Evolutionary conservation across 1,140 invertebrate species (phyloP), one percentile per base, ranked within the genome.

Genomic region (Tenebrio molitor): DNA sequence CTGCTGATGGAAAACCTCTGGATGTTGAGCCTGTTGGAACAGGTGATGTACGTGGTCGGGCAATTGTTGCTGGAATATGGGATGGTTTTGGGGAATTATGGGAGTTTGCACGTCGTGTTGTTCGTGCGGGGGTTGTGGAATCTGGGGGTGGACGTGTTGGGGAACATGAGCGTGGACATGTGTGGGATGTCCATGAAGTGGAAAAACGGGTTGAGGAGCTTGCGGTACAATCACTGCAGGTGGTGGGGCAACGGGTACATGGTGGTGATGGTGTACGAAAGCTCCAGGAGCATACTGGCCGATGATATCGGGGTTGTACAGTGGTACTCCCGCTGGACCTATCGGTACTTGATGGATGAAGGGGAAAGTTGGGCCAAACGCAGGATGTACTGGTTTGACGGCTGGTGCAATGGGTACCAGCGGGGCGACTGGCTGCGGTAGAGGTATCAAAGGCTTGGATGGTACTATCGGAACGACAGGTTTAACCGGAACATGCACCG

Each of bases 101-200:
- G 68, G 69, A 23, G 41, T 34, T 53, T 65, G 65, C 5, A 69
- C 44, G 25, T 50, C 41, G 12, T 42, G 41, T 17, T 68, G 41
- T 23, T 50, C 63, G 8, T 72, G 39, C 12, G 74, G 74, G n/a
- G 69, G 25, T 12, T 72, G 16, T n/a, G 41, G 29, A 58, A 68
- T n/a, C 7, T 41, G 64, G 10, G 66, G 68, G 29, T 69, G 16
- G 6, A 29, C 25, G 25, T 29, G 8, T 29, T 29, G 23, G 19
- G 44, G 44, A 29, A 50, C 0, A 15, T 50, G 44, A n/a, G 14
- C 16, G 21, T 14, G 41, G 15, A 12, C 36, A 19, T 66, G 63
- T 34, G 16, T 29, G 2, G 34, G 64, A n/a, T 19, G 67, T 53
- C 23, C 21, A 46, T 46, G 65, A 10, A 53, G 50, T 29, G 65